Conservation (phyloP, 1,140 invertebrate species). For the Rhynchophorus ferrugineus region DNA sequence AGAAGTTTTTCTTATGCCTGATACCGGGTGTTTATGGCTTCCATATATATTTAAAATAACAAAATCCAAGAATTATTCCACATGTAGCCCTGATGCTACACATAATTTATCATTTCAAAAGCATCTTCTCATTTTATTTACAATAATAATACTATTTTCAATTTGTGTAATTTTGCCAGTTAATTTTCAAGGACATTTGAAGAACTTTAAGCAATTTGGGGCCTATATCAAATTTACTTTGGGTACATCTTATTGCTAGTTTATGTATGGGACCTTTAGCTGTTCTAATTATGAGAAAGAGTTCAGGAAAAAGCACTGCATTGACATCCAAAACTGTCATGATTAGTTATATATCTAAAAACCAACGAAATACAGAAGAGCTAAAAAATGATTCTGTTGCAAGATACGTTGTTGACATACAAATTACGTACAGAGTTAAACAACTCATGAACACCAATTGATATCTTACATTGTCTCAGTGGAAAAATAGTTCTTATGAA, state of each 20-base stretch:
- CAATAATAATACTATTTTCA: conserved; percentile 68
- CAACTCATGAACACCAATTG: conserved; percentile 67
- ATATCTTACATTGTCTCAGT: too few relatives aligned
- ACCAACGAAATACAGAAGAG: conserved; percentile 64
- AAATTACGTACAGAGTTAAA: conserved; percentile 84
- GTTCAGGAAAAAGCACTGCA: conserved; percentile 45
- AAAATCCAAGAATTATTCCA: conserved; percentile 74
- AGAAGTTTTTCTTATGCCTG: conserved; percentile 44
- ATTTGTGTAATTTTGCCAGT: conserved; percentile 70
- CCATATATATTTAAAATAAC: conserved; percentile 56
- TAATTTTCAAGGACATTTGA: conserved; percentile 63
- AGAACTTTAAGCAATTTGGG: conserved; percentile 84
- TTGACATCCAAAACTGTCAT: conserved; percentile 63
- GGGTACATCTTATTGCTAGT: conserved; percentile 81
- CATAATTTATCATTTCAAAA: conserved; percentile 91
- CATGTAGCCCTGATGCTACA: conserved; percentile 86
- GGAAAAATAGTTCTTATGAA: too few relatives aligned
- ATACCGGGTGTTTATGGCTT: conserved; percentile 56
- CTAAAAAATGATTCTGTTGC: conserved; percentile 64
- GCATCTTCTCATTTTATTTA: conserved; percentile 78
- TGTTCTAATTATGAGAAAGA: conserved; percentile 76
- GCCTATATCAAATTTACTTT: conserved; percentile 70
- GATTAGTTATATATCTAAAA: conserved; percentile 71
- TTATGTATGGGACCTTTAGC: conserved; percentile 77
- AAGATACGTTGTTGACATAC: conserved; percentile 81